Percentiles rank a stretch among this genome's conserved stretches.
phyloP scores from a whole-genome alignment of 1,140 invertebrate species.

The Drosophila novamexicana region DNA sequence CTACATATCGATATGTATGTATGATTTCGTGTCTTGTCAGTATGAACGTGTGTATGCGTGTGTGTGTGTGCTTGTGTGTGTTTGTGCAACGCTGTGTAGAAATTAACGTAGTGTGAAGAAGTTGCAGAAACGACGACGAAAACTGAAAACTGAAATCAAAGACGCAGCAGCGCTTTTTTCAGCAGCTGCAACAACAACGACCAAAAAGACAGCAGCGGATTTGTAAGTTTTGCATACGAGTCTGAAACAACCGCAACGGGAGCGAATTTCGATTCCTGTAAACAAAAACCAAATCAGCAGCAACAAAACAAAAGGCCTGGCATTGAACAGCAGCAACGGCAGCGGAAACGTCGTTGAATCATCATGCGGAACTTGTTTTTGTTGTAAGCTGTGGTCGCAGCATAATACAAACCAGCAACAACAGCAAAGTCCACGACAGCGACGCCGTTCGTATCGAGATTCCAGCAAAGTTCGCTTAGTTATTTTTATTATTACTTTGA shows the following conservation, averaged over 20 bases:
- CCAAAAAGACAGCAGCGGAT: constrained; percentile 12
- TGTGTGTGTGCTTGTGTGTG: constrained; percentile 27
- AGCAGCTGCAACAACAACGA: constrained; percentile 29
- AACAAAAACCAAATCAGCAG: constrained; percentile 56
- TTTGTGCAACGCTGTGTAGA: constrained; percentile 64
- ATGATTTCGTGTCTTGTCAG: constrained; percentile 28
- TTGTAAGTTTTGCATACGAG: constrained; percentile 25
- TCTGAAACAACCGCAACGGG: background rate
- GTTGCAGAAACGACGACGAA: constrained; percentile 51
- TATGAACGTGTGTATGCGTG: constrained; percentile 15
- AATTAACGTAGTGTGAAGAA: constrained; percentile 74
- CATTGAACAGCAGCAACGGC: constrained; percentile 31
- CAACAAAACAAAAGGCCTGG: constrained; percentile 47
- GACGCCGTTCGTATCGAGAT: constrained; percentile 28
- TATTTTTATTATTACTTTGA: constrained; percentile 35
- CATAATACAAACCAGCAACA: constrained; percentile 49
- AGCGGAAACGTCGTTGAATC: constrained; percentile 66
- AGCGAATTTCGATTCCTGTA: constrained; percentile 47
- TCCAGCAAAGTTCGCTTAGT: constrained; percentile 34
- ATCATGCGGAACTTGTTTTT: constrained; percentile 76
- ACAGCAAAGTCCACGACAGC: constrained; percentile 42
- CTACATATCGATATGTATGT: constrained; percentile 49
- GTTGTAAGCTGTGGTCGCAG: constrained; percentile 48
- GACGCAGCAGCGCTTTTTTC: constrained; percentile 42
- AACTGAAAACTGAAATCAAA: constrained; percentile 59